Evolutionary conservation across 2,888 invertebrate species (phyloP).

Genomic region (Agrochola lota): DNA sequence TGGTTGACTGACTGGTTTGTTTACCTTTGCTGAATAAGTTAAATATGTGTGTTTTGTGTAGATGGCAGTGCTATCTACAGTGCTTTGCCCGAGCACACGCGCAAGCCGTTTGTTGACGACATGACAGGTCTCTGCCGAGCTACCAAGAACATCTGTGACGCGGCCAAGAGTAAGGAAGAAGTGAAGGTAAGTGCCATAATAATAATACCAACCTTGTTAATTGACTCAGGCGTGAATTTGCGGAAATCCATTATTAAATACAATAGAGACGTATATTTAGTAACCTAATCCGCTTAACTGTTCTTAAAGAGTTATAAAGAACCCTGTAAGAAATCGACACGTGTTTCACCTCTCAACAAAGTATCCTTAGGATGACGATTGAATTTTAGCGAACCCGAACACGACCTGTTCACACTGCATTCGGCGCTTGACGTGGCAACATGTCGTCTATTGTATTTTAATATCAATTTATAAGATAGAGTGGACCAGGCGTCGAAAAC

Average conservation of each 20-base stretch:
- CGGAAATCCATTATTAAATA: no score
- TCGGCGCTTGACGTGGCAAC: no score
- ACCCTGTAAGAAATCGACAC: no score
- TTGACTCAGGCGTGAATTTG: no score
- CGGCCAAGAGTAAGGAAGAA: conserved; percentile 72
- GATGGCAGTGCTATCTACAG: conserved; percentile 73
- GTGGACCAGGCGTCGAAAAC: not conserved
- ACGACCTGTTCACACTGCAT: no score
- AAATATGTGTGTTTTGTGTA: conserved; percentile 42
- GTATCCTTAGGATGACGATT: no score
- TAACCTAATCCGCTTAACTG: no score
- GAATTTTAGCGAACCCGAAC: no score
- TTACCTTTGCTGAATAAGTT: not conserved
- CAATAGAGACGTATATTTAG: no score
- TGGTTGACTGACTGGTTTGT: not conserved
- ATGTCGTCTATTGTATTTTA: no score
- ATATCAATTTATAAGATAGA: not conserved
- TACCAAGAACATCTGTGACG: conserved; percentile 69
- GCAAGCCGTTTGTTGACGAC: conserved; percentile 72
- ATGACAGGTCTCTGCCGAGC: conserved; percentile 72
- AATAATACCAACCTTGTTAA: not conserved
- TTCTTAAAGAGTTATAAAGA: no score
- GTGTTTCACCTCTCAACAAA: no score
- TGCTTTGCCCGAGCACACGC: conserved; percentile 63
- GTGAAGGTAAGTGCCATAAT: conserved; percentile 60